Evolutionary conservation across 2,113 vertebrate species (phyloP).

Genomic region (Pyrgilauda ruficollis): DNA sequence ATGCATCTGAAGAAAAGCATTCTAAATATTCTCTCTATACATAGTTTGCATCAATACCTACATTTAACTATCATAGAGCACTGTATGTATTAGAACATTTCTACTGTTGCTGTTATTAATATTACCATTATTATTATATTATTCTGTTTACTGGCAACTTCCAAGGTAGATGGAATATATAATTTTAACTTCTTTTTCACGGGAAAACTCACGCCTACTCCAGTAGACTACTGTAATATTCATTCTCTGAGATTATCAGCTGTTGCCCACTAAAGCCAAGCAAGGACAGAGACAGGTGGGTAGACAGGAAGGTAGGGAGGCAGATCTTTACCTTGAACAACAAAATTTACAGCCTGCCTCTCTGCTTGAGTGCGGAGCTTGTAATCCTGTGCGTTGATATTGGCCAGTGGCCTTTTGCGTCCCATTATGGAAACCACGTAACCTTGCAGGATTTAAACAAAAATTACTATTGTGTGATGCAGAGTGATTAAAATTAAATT

Average conservation of each 20-base stretch:
- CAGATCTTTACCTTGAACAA: constrained; percentile 84
- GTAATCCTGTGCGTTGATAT: constrained; percentile 78
- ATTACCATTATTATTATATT: neutral
- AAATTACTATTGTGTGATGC: neutral
- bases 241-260: neutral
- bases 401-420: constrained; percentile 79
- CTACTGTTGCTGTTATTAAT: neutral
- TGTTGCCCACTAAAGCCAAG: neutral
- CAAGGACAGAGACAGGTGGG: neutral
- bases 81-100: neutral
- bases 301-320: neutral
- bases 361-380: constrained; percentile 84
- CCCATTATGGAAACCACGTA: constrained; percentile 88
- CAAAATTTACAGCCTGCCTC: constrained; percentile 92
- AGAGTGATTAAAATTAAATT: neutral
- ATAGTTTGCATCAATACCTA: neutral
- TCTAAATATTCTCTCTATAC: neutral
- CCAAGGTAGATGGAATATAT: neutral
- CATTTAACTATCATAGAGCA: neutral
- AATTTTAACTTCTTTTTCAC: neutral
- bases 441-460: constrained; percentile 65
- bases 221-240: neutral
- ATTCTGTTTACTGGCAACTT: neutral
- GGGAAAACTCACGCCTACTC: neutral
- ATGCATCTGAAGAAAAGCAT: neutral